Evolutionary conservation across 2,113 vertebrate genomes (phyloP).

Genomic region (Malurus melanocephalus): DNA sequence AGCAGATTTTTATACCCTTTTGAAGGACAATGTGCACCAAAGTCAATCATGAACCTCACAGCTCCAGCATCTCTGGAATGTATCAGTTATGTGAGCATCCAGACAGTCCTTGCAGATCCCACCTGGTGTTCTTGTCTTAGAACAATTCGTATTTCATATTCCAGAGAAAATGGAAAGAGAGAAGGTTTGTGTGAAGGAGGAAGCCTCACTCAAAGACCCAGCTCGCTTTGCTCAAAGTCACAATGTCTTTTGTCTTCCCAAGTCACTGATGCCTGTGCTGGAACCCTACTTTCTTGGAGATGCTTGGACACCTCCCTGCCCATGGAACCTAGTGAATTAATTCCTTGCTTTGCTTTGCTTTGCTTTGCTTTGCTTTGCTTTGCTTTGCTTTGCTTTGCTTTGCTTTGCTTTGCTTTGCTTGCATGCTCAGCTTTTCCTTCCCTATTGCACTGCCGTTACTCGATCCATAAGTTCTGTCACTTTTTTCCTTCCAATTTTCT

Average conservation of each 20-base stretch:
- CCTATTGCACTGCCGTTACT: neutral
- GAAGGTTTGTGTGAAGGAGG: no score
- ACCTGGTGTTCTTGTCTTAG: neutral
- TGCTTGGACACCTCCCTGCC: neutral
- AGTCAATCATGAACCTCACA: neutral
- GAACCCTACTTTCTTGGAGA: neutral
- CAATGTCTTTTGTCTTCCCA: neutral
- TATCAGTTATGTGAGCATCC: rapidly evolving
- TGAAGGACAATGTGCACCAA: neutral
- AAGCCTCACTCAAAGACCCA: neutral
- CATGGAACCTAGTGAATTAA: neutral
- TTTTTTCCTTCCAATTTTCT: neutral
- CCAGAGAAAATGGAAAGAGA: neutral
- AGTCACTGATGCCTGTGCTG: no score
- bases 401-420: neutral
- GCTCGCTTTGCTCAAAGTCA: neutral
- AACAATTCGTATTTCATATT: neutral
- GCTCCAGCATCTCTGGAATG: neutral
- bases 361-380: neutral
- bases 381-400: no score
- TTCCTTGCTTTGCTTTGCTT: neutral
- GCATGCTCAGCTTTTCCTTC: neutral
- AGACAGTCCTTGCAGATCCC: neutral
- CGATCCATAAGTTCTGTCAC: neutral
- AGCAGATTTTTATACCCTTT: neutral